These are phyloP conservation scores for Clunio marinus DNA, from an alignment of 2,888 invertebrate species.

Conservation along the genomic window DNA sequence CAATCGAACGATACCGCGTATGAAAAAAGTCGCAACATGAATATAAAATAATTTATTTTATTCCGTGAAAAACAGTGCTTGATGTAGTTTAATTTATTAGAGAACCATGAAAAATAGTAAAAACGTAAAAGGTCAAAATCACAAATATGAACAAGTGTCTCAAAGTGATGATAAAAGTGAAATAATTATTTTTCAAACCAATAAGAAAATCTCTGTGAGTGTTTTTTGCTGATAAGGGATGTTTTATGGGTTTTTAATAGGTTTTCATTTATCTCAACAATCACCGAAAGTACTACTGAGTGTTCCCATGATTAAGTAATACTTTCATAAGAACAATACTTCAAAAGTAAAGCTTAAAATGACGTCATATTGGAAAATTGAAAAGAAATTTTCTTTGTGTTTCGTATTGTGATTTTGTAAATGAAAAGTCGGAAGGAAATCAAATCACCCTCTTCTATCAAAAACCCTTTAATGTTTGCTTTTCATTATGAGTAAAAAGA, in stretches of 20 bases:
- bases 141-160: constrained; percentile 35
- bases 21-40: constrained; percentile 17
- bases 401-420: background rate
- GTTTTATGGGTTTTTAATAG: background rate
- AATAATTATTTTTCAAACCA: constrained; percentile 34
- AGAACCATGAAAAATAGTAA: constrained; percentile 22
- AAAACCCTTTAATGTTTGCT: background rate
- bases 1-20: too few relatives aligned
- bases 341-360: background rate
- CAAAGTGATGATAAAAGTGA: constrained; percentile 35
- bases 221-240: background rate
- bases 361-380: constrained; percentile 1
- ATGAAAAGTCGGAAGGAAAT: constrained; percentile 16
- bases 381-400: constrained; percentile 7
- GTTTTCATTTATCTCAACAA: background rate
- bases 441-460: background rate
- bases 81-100: constrained; percentile 6
- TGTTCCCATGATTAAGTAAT: background rate
- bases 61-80: background rate
- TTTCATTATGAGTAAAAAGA: background rate
- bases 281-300: background rate
- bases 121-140: background rate
- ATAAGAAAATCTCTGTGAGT: constrained; percentile 34
- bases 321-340: background rate
- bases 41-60: background rate